Conservation (phyloP, 2,888 invertebrate species). For the Athetis lepigone region DNA sequence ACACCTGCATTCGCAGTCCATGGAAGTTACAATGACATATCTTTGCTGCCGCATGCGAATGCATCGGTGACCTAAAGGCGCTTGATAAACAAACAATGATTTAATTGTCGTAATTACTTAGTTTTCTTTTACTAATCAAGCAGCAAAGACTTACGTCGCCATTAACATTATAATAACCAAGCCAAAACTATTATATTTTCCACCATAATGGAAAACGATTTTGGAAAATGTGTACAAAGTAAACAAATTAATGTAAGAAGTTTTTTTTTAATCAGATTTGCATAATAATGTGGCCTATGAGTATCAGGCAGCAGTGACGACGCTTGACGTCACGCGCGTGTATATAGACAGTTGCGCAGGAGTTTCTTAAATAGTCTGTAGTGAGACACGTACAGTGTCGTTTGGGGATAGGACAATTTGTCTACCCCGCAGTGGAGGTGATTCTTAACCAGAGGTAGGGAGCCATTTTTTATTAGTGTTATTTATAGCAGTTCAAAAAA, state of each 20-base stretch:
- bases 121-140: not conserved
- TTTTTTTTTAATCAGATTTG: slow-evolving; percentile 45
- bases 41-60: too few species aligned
- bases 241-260: slow-evolving; percentile 6
- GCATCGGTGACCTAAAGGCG: not conserved
- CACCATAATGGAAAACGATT: slow-evolving; percentile 27
- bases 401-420: slow-evolving; percentile 71
- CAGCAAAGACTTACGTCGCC: not conserved
- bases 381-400: slow-evolving; percentile 75
- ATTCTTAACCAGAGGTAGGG: slow-evolving; percentile 67
- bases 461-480: slow-evolving; percentile 36
- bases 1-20: too few species aligned
- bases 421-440: slow-evolving; percentile 56
- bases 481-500: slow-evolving; percentile 9
- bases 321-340: slow-evolving; percentile 79
- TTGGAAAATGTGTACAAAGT: slow-evolving; percentile 22
- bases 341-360: slow-evolving; percentile 85
- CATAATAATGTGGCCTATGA: slow-evolving; percentile 48
- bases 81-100: not conserved
- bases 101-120: not conserved
- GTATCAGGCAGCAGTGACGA: slow-evolving; percentile 47
- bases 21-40: too few species aligned
- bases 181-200: slow-evolving; percentile 14
- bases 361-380: slow-evolving; percentile 79
- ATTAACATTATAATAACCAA: not conserved